These are phyloP conservation scores for Escarpia spicata DNA, from an alignment of 2,888 invertebrate species.

Conservation along the genomic window DNA sequence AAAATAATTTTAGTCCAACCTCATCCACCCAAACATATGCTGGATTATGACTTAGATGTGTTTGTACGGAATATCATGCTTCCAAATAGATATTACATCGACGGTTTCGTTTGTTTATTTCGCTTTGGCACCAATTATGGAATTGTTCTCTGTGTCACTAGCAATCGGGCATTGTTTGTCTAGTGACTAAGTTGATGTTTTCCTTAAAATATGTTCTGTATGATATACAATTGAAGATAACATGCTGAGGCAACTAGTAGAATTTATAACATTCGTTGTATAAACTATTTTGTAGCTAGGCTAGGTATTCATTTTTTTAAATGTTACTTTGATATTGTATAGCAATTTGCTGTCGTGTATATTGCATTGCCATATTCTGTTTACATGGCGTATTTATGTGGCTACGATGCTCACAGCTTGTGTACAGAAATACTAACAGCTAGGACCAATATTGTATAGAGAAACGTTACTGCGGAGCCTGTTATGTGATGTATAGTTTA, in stretches of 20 bases:
- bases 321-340: too few relatives aligned
- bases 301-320: neutral
- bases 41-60: neutral
- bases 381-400: neutral
- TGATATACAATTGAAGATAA: neutral
- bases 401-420: neutral
- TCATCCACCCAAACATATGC: neutral
- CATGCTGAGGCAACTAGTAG: neutral
- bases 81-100: neutral
- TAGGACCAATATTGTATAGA: too few relatives aligned
- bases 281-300: neutral
- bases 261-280: neutral
- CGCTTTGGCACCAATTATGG: neutral
- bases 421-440: neutral
- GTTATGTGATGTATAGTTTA: too few relatives aligned
- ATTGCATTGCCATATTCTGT: neutral
- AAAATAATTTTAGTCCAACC: neutral
- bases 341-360: neutral
- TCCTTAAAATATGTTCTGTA: neutral
- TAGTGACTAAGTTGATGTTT: neutral
- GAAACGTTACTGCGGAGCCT: too few relatives aligned
- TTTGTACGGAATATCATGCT: neutral
- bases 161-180: neutral
- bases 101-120: neutral
- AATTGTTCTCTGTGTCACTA: neutral